Conservation (phyloP, 2,888 invertebrate genomes). For the Zelleria hepariella region DNA sequence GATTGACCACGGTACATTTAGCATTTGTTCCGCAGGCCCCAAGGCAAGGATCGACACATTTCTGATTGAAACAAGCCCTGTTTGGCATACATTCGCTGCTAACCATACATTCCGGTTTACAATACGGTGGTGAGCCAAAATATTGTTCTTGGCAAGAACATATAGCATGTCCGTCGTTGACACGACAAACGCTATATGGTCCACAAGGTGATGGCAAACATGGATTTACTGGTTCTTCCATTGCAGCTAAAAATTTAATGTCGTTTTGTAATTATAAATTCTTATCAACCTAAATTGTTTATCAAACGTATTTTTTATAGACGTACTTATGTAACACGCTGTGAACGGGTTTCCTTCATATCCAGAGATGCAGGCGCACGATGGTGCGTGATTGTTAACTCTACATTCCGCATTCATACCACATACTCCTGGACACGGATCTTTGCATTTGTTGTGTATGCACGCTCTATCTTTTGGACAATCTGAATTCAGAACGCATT, state of each 20-base stretch:
- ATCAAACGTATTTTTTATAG: no score
- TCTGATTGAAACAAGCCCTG: conserved; percentile 83
- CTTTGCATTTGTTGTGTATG: conserved; percentile 85
- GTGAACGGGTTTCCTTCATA: conserved; percentile 84
- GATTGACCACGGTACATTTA: conserved; percentile 86
- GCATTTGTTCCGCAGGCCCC: conserved; percentile 88
- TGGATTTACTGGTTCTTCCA: conserved; percentile 61
- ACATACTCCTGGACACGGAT: conserved; percentile 87
- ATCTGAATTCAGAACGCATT: conserved; percentile 90
- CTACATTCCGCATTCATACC: conserved; percentile 87
- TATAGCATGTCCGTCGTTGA: conserved; percentile 79
- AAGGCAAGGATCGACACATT: conserved; percentile 85
- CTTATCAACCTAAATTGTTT: no score
- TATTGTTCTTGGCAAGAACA: conserved; percentile 86
- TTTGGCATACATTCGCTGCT: conserved; percentile 87
- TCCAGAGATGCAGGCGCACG: conserved; percentile 80
- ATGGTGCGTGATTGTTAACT: conserved; percentile 86
- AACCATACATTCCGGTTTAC: conserved; percentile 85
- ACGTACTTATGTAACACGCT: conserved; percentile 76
- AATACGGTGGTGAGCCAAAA: conserved; percentile 83
- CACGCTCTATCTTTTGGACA: conserved; percentile 84
- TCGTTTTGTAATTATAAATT: background rate
- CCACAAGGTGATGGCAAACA: conserved; percentile 82
- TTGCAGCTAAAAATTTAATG: conserved; percentile 37
- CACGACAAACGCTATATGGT: conserved; percentile 83